These are phyloP conservation scores for Eulemur albifrons DNA, from an alignment of 2,797 vertebrate genomes.

Conservation along the genomic window DNA sequence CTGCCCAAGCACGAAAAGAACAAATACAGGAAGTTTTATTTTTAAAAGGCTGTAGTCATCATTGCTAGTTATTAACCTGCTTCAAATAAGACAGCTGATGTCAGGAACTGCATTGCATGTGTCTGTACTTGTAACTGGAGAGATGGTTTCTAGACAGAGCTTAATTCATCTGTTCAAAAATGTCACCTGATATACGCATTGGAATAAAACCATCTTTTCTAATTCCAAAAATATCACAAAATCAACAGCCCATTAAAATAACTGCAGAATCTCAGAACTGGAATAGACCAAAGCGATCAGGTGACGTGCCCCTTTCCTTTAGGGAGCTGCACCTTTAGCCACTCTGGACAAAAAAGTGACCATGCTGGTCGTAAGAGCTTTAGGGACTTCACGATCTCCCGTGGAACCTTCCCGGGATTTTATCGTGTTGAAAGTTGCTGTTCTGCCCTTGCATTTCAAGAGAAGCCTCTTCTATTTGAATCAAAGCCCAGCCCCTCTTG, in stretches of 20 bases:
- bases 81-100: slow-evolving; percentile 73
- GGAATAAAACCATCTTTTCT: slow-evolving; percentile 62
- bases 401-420: neutral
- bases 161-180: slow-evolving; percentile 65
- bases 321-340: neutral
- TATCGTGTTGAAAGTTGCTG: neutral
- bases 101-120: slow-evolving; percentile 55
- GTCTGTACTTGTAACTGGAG: slow-evolving; percentile 64
- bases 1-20: slow-evolving; percentile 89
- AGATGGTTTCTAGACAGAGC: slow-evolving; percentile 48
- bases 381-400: neutral
- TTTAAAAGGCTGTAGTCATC: slow-evolving; percentile 80
- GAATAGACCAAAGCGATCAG: neutral
- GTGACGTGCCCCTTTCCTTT: neutral
- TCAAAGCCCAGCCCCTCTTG: neutral
- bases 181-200: slow-evolving; percentile 29
- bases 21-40: slow-evolving; percentile 85
- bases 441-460: neutral
- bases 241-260: slow-evolving; percentile 51
- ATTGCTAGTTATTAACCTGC: slow-evolving; percentile 81
- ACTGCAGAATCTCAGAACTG: neutral
- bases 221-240: slow-evolving; percentile 61
- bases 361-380: neutral
- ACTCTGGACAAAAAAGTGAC: neutral
- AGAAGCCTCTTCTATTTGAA: neutral